Evolutionary conservation across 2,113 vertebrate genomes (phyloP), one percentile per base, ranked within the genome.

Genomic region (Trichechus manatus): DNA sequence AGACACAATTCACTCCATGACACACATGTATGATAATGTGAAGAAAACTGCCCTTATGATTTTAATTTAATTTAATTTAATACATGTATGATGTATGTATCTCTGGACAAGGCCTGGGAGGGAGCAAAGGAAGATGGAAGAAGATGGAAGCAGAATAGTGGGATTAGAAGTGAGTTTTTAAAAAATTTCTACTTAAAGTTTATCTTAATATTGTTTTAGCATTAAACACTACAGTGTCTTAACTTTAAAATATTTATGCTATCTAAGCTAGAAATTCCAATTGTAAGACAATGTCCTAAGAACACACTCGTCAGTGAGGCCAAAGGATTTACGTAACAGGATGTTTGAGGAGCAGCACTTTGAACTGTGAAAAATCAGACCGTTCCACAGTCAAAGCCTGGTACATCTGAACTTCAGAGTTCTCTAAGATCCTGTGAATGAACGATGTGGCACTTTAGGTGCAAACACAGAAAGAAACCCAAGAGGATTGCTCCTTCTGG

Each of bases 221-320:
- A 39, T 47, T 66, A 91, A 93, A 63, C 8, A 93, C 91, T n/a
- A 72, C 6, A 56, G 10, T 87, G 56, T 27, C 93, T 84, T 78
- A 64, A 86, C 72, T 92, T 91, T 59, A 83, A 84, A 87, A 79
- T 39, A 83, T 3, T 79, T 70, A 25, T 36, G 63, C 4, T 86
- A n/a, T 90, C 47, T 50, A 83, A 66, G 5, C 20, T 70, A 74
- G 59, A 83, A 89, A 74, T 79, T 59, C 61, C 19, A 66, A 22
- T 66, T 87, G 61, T 44, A 70, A n/a, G 59, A 92, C 68, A 66
- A 86, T 1, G 17, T 86, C 31, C 88, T 93, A n/a, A 64, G 85
- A 59, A 90, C 47, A 33, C 11, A 68, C 29, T 50, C 5, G 31
- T 23, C 20, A 68, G 2, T 11, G 13, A 53, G 15, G 50, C 8